Conservation (phyloP, 30 jellyfish, hydroid and myxozoan species). For the Turritopsis dohrnii region DNA sequence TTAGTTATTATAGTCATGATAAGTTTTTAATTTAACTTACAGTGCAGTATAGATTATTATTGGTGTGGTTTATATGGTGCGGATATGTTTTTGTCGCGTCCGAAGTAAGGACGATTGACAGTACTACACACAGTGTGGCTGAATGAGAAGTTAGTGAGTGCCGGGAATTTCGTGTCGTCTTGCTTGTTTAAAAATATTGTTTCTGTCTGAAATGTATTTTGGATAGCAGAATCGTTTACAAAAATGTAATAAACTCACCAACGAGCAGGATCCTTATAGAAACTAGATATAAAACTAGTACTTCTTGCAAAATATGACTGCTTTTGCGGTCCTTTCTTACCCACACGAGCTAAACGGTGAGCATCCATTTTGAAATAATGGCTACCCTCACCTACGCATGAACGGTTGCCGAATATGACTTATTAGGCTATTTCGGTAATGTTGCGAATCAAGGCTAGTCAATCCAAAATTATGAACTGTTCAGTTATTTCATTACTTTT, state of each 20-base stretch:
- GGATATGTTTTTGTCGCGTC: no score
- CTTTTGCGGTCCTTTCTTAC: background rate
- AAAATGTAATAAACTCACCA: slow-evolving; percentile 39
- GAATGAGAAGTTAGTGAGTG: no score
- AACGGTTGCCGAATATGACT: background rate
- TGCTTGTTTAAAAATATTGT: background rate
- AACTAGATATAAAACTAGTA: slow-evolving; percentile 23
- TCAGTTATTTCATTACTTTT: background rate
- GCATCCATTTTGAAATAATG: background rate
- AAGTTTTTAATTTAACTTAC: no score
- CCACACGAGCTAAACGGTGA: slow-evolving; percentile 1
- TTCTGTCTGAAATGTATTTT: background rate
- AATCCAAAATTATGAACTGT: background rate
- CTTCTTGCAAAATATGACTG: slow-evolving; percentile 9
- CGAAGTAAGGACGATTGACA: no score
- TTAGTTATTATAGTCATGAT: no score
- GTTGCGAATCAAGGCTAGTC: background rate
- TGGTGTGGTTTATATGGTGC: no score
- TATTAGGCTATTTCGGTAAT: background rate
- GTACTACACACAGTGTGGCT: no score
- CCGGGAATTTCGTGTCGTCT: background rate
- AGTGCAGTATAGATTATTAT: no score
- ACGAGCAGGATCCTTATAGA: slow-evolving; percentile 64
- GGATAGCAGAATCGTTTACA: background rate
- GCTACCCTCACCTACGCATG: background rate